phyloP scores from a whole-genome alignment of 1,140 invertebrate genomes.

The Druon quercuslanigerum region DNA sequence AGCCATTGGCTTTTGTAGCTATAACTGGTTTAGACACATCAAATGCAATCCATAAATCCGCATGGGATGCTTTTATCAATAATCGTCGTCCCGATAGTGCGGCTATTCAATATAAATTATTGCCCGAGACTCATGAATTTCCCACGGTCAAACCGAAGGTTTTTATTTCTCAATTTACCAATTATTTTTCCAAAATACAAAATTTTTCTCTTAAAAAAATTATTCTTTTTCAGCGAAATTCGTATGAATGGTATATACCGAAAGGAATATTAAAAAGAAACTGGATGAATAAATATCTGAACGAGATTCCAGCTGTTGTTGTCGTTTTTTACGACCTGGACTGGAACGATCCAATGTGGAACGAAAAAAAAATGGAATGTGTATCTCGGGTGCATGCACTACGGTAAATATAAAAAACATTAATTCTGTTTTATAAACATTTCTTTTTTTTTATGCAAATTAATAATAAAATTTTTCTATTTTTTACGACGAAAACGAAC shows the following conservation, averaged over 20 bases:
- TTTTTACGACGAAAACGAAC: too few species aligned
- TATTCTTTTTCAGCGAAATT: conserved; percentile 79
- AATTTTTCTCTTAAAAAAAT: conserved; percentile 36
- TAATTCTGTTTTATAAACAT: neutral
- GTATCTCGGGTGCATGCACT: conserved; percentile 91
- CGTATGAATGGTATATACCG: conserved; percentile 96
- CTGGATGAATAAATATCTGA: conserved; percentile 97
- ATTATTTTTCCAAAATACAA: too few species aligned
- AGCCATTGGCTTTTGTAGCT: conserved; percentile 89
- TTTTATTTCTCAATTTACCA: neutral
- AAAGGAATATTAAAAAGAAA: conserved; percentile 96
- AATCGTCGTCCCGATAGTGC: conserved; percentile 87
- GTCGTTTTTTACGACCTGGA: conserved; percentile 97
- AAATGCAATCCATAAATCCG: conserved; percentile 90
- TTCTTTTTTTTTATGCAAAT: too few species aligned
- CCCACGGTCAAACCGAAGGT: conserved; percentile 91
- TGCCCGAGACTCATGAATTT: conserved; percentile 78
- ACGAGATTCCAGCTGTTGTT: conserved; percentile 92
- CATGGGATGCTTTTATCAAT: conserved; percentile 94
- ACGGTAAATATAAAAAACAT: conserved; percentile 75
- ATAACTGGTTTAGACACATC: conserved; percentile 90
- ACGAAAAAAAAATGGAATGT: conserved; percentile 95
- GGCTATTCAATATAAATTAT: conserved; percentile 89
- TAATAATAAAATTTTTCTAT: too few species aligned
- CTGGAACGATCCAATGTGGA: conserved; percentile 96